phyloP scores from a whole-genome alignment of 2,888 invertebrate species.

The Drosophila hamatofila region DNA sequence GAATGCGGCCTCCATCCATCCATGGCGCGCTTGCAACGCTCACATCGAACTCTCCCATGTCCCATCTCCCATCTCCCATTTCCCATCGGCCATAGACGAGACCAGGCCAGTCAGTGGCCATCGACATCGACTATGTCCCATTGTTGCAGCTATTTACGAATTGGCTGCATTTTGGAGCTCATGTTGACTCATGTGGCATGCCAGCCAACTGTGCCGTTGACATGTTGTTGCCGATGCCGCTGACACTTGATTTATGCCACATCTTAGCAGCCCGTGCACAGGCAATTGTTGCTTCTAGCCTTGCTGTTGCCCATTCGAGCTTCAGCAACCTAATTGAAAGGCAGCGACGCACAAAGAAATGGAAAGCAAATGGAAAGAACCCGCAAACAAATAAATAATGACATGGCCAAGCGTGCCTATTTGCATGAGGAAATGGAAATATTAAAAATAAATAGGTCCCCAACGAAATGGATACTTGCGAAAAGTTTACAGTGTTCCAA shows the following conservation, averaged over 20 bases:
- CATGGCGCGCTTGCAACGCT: slow-evolving; percentile 13
- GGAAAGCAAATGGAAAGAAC: slow-evolving; percentile 39
- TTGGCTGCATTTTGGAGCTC: slow-evolving; percentile 34
- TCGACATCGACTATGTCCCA: slow-evolving; percentile 4
- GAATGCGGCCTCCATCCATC: slow-evolving; percentile 35
- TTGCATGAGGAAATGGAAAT: slow-evolving; percentile 67
- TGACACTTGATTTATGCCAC: slow-evolving; percentile 38
- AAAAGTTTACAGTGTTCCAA: slow-evolving; percentile 31
- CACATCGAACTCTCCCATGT: background rate
- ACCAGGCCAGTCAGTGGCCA: background rate
- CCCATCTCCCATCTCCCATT: slow-evolving; percentile 2
- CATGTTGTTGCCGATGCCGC: slow-evolving; percentile 32
- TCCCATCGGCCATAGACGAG: slow-evolving; percentile 8
- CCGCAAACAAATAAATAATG: slow-evolving; percentile 63
- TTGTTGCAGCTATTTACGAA: slow-evolving; percentile 27
- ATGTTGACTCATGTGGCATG: slow-evolving; percentile 27
- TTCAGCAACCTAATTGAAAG: slow-evolving; percentile 62
- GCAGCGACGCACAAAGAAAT: slow-evolving; percentile 67
- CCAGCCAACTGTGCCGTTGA: slow-evolving; percentile 37
- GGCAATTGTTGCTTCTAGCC: slow-evolving; percentile 7
- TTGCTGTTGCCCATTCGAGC: background rate
- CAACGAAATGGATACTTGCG: slow-evolving; percentile 42
- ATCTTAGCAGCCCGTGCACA: background rate
- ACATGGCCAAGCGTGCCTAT: slow-evolving; percentile 43
- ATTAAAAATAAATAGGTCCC: slow-evolving; percentile 67